Evolutionary conservation across 2,113 vertebrate species (phyloP).

Genomic region (Rhinichthys klamathensis): DNA sequence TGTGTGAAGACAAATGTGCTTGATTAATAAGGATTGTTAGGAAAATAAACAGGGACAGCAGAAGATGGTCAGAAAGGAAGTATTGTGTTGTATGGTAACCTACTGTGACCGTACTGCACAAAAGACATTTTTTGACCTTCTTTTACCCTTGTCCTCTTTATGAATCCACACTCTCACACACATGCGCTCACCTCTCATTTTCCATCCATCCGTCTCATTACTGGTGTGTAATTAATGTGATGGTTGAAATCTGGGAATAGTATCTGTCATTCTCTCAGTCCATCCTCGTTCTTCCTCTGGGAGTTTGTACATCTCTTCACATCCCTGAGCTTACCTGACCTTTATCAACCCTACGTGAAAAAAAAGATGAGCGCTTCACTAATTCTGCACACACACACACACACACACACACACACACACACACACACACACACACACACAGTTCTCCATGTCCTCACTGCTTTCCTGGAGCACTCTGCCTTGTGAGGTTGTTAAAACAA

Average conservation of each 20-base stretch:
- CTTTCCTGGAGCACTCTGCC: constrained; percentile 1
- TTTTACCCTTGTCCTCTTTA: constrained; percentile 30
- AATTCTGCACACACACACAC: neutral
- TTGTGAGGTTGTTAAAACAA: constrained; percentile 6
- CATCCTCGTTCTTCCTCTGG: constrained; percentile 45
- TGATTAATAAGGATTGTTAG: neutral
- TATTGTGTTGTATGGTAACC: constrained; percentile 22
- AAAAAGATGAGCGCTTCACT: constrained; percentile 6
- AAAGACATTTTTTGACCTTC: constrained; percentile 26
- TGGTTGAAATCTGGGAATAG: constrained; percentile 44
- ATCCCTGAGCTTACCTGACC: constrained; percentile 38
- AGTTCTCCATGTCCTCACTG: constrained; percentile 17
- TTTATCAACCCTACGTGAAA: constrained; percentile 21
- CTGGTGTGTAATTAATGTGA: constrained; percentile 67
- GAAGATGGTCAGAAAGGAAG: neutral
- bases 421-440: neutral
- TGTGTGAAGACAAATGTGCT: neutral
- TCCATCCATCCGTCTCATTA: constrained; percentile 29
- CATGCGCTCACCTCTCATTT: constrained; percentile 39
- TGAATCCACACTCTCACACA: neutral
- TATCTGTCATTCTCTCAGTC: constrained; percentile 33
- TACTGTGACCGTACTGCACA: constrained; percentile 8
- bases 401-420: neutral
- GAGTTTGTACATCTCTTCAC: constrained; percentile 38
- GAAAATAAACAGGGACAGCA: constrained; percentile 9